These are phyloP conservation scores for Linepithema humile DNA, from an alignment of 1,140 invertebrate species.

Conservation along the genomic window DNA sequence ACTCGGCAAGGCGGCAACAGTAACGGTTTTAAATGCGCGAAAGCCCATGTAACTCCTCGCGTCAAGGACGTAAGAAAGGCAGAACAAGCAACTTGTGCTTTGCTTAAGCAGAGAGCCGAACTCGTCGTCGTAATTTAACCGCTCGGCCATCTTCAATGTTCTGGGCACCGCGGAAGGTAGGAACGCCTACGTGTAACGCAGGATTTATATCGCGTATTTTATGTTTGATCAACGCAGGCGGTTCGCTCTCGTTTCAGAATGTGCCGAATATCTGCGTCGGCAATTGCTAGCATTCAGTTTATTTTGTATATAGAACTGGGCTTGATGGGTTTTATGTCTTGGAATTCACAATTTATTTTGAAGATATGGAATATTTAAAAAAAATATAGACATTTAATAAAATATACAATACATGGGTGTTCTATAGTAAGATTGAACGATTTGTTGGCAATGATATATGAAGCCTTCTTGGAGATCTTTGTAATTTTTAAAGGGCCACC, in stretches of 20 bases:
- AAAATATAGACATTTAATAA: neutral
- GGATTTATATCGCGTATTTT: slow-evolving; percentile 73
- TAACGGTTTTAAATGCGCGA: slow-evolving; percentile 56
- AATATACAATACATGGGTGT: too few relatives aligned
- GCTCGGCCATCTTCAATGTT: slow-evolving; percentile 45
- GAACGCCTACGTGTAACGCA: slow-evolving; percentile 71
- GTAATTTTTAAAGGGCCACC: too few relatives aligned
- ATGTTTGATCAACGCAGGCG: slow-evolving; percentile 26
- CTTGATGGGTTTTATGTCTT: neutral
- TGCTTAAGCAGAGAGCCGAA: slow-evolving; percentile 64
- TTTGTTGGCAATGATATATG: too few relatives aligned
- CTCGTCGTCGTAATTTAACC: slow-evolving; percentile 74
- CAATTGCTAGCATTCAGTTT: neutral
- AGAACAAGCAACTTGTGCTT: slow-evolving; percentile 66
- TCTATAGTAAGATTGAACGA: too few relatives aligned
- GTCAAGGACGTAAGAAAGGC: slow-evolving; percentile 67
- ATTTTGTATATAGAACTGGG: neutral
- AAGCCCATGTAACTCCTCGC: slow-evolving; percentile 53
- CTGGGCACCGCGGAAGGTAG: slow-evolving; percentile 63
- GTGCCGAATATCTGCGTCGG: neutral
- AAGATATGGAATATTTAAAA: neutral
- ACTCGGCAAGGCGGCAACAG: slow-evolving; percentile 4
- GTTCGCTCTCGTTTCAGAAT: neutral
- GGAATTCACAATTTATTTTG: neutral
- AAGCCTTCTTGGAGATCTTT: too few relatives aligned